These are phyloP conservation scores for Leontocebus nigricollis DNA, from an alignment of 2,797 vertebrate genomes.

Conservation along the genomic window DNA sequence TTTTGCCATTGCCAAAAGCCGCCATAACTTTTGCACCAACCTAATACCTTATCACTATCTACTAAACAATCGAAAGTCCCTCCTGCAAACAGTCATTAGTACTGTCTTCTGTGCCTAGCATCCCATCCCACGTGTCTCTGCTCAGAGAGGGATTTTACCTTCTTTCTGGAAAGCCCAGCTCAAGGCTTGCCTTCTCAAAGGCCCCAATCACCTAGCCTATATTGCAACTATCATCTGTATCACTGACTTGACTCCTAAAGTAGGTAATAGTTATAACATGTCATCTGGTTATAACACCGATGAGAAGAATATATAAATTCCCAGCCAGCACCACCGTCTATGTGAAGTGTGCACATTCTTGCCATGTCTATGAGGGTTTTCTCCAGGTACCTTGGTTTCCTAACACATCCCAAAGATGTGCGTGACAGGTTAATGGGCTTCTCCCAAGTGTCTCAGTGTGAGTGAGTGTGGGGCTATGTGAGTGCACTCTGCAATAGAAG, in stretches of 20 bases:
- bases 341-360: not conserved
- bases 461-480: not conserved
- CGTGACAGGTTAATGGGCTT: not conserved
- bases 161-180: not conserved
- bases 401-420: not conserved
- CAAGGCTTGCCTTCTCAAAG: no score
- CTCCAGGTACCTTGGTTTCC: not conserved
- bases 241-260: accelerated
- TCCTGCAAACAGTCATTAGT: not conserved
- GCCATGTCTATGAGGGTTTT: not conserved
- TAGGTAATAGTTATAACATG: not conserved
- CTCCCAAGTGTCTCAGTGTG: not conserved
- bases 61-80: not conserved
- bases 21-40: not conserved
- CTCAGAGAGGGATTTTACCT: not conserved
- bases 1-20: not conserved
- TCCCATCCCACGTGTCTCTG: not conserved
- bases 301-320: not conserved
- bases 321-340: not conserved
- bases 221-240: not conserved
- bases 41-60: not conserved
- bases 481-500: not conserved
- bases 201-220: not conserved
- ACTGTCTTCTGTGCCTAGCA: not conserved
- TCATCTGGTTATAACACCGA: not conserved